These are phyloP conservation scores for Heteromyza rotundicornis DNA, from an alignment of 2,888 invertebrate genomes.

Conservation along the genomic window DNA sequence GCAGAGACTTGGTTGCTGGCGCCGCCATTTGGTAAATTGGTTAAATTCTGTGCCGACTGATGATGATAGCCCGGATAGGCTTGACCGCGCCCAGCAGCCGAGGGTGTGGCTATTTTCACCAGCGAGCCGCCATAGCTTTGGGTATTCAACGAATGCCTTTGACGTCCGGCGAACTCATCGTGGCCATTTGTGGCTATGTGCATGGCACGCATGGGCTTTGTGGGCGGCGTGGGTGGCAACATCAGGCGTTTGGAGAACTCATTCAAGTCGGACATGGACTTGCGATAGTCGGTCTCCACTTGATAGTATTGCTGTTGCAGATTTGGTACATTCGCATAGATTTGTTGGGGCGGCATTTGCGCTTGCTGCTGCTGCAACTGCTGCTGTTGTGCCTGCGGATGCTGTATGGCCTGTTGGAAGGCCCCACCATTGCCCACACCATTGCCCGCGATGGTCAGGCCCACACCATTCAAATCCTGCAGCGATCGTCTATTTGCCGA, in stretches of 20 bases:
- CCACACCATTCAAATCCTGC: slow-evolving; percentile 67
- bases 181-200: slow-evolving; percentile 40
- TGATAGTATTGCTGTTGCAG: slow-evolving; percentile 53
- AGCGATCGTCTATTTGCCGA: slow-evolving; percentile 67
- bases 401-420: slow-evolving; percentile 32
- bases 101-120: slow-evolving; percentile 50
- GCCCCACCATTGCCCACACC: slow-evolving; percentile 37
- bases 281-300: slow-evolving; percentile 64
- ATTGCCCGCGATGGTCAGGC: slow-evolving; percentile 30
- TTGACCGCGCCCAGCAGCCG: slow-evolving; percentile 35
- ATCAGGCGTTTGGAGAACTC: slow-evolving; percentile 60
- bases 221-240: slow-evolving; percentile 63
- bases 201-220: slow-evolving; percentile 65
- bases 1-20: slow-evolving; percentile 6
- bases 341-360: slow-evolving; percentile 39
- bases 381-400: slow-evolving; percentile 38
- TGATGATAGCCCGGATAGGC: slow-evolving; percentile 42
- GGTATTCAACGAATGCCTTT: slow-evolving; percentile 33
- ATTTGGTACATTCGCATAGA: slow-evolving; percentile 53
- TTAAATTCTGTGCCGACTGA: slow-evolving; percentile 52
- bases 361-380: not conserved
- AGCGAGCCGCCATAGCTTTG: slow-evolving; percentile 47
- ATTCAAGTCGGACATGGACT: slow-evolving; percentile 68
- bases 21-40: slow-evolving; percentile 15
- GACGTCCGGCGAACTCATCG: slow-evolving; percentile 41